These are phyloP conservation scores for Penelope pileata DNA, from an alignment of 2,113 vertebrate genomes.

Conservation along the genomic window DNA sequence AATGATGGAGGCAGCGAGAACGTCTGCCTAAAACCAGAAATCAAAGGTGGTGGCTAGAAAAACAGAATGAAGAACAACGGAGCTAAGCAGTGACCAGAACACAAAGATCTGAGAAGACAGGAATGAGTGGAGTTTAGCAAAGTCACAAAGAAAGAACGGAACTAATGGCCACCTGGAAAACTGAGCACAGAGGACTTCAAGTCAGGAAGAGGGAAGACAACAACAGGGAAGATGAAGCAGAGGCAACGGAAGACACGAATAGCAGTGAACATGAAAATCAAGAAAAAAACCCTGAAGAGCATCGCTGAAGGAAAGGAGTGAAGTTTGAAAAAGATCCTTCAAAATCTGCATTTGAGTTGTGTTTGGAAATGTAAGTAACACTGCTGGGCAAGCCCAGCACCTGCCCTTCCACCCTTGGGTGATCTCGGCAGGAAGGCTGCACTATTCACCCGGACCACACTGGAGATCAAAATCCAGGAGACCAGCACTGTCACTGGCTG, in stretches of 20 bases:
- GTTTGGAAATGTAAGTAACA: not conserved
- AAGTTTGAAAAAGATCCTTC: not conserved
- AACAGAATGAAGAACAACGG: not conserved
- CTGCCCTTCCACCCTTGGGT: not conserved
- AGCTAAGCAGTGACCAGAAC: not conserved
- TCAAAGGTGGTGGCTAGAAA: not conserved
- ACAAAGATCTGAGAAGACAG: not conserved
- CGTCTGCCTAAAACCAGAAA: constrained; percentile 20
- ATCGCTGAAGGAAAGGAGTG: not conserved
- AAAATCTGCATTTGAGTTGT: not conserved
- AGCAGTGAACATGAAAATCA: not conserved
- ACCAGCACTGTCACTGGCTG: not conserved
- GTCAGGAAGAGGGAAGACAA: not conserved
- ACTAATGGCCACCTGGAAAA: not conserved
- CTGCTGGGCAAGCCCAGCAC: not conserved
- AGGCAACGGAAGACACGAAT: not conserved
- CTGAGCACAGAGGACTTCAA: not conserved
- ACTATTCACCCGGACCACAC: not conserved
- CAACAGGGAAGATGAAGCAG: not conserved
- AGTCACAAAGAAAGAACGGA: not conserved
- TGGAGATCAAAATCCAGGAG: not conserved
- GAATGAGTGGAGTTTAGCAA: not conserved
- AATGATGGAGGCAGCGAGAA: constrained; percentile 30
- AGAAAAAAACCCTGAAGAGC: not conserved
- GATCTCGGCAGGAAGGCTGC: not conserved